Base-by-base conservation (phyloP, 2,113 vertebrate genomes). In the Daubentonia madagascariensis region DNA sequence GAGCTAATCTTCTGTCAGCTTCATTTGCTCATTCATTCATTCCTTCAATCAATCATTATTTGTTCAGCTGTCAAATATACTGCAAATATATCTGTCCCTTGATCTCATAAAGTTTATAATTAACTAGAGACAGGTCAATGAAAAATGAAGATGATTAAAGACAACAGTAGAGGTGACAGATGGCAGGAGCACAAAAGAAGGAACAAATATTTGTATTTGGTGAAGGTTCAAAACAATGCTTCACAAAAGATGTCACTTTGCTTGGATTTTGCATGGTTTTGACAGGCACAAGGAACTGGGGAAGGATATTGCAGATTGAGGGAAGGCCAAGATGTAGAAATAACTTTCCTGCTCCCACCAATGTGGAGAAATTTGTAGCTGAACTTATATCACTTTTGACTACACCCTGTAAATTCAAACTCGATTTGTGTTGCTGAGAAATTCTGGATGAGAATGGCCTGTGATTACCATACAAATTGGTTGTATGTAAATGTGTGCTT, bases 381-480 rank as follows among this genome's bases (percentile, higher is more conserved):
- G 83, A 96, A 75, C 89, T 40, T 68, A 65, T 87, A 92, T 43
- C 68, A 80, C 22, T 86, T 96, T 89, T 86, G 50, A 67, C 89
- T 83, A 85, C 30, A 96, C 32, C 7, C 48, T 43, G 8, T 72
- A 95, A 89, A 96, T 89, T 97, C 94, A 75, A 97, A 88, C 45
- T 70, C 35, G 17, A 43, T 50, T 89, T 72, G 22, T 32, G 23
- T 63, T 89, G 75, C 91, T 96, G 73, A 96, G 83, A 96, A 97
- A 97, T 93, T 88, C 43, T 48, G 35, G 35, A 45, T 86, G 83
- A 89, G 68, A 92, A 93, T 72, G 18, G 37, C 37, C 91, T 83
- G 67, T 68, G 61, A 98, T 97, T 96, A 96, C 16, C 93, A 97
- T 96, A 98, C 86, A 96, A 88, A 97, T 96, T 89, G 94, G 52